Base-by-base conservation (phyloP, 1,140 invertebrate genomes). In the Papilio machaon region DNA sequence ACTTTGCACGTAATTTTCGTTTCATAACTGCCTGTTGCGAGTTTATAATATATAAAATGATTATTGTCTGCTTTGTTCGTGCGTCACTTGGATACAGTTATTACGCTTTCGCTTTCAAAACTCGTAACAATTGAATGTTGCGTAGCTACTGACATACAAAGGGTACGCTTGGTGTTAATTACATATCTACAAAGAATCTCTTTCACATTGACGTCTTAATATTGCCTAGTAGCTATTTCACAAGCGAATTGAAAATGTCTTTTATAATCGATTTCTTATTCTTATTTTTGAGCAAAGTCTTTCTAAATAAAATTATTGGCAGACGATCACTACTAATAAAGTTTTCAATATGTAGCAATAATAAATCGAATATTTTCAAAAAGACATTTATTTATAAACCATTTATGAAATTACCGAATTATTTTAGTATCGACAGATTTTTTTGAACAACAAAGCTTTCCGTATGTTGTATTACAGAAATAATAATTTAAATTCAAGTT, bases 401-500 rank as follows among this genome's bases (percentile, higher is more conserved):
- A 49, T 49, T 58, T 58, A n/a, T 58, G 15, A n/a, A 58, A 58
- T 58, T n/a, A 2, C 15, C n/a, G 17, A 58, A n/a, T 60, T 13
- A 70, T 70, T 70, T 70, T 17, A 11, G 5, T 19, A 76, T 49
- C 2, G 73, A 11, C 35, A 54, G 17, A 80, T 58, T 74, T 77
- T 74, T 83, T 74, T 77, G 64, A 23, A 67, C 11, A 43, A 80
- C 80, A 76, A 49, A 80, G 38, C n/a, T 79, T 67, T 23, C 54
- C 81, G 82, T 84, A 58, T 58, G 35, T 78, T 78, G 30, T 81
- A 46, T 80, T 79, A 82, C 81, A 46, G 67, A 64, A 74, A 49
- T 82, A 79, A 83, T 73, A 70, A 85, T 82, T 81, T 85, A 85
- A 86, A 86, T 86, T 86, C 81, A 80, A 82, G 84, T 82, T 87